Conservation (phyloP, 2,888 invertebrate species). For the Chymomyza caudatula region DNA sequence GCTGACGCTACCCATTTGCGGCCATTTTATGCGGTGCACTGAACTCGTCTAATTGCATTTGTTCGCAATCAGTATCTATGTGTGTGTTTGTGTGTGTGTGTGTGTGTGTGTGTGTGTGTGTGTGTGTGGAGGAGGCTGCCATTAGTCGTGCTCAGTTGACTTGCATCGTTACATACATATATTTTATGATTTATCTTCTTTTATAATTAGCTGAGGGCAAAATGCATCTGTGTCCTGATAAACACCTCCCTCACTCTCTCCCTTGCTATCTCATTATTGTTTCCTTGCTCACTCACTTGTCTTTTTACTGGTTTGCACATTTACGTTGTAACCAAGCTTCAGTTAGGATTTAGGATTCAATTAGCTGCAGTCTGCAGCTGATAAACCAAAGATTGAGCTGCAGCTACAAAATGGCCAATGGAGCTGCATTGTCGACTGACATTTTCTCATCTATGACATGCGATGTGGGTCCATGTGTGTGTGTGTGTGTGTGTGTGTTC, state of each 20-base stretch:
- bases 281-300: background rate
- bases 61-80: background rate
- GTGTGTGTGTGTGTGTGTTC: slow-evolving; percentile 22
- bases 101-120: slow-evolving; percentile 20
- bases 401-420: background rate
- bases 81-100: background rate
- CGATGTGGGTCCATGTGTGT: slow-evolving; percentile 16
- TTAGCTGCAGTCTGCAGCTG: slow-evolving; percentile 45
- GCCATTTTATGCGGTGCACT: background rate
- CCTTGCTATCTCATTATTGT: background rate
- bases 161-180: slow-evolving; percentile 12
- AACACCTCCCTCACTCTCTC: background rate
- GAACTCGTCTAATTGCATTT: slow-evolving; percentile 35
- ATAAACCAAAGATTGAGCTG: background rate
- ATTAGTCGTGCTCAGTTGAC: slow-evolving; percentile 49
- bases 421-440: background rate
- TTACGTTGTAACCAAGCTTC: background rate
- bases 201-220: slow-evolving; percentile 48
- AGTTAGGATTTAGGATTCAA: slow-evolving; percentile 36
- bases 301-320: background rate
- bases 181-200: slow-evolving; percentile 45
- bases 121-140: background rate
- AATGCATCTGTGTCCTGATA: background rate
- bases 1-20: slow-evolving; percentile 21
- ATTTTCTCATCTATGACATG: background rate